Percentiles rank a stretch among this genome's conserved stretches.
phyloP scores from a whole-genome alignment of 2,888 invertebrate species.

The Leucozona laternaria region DNA sequence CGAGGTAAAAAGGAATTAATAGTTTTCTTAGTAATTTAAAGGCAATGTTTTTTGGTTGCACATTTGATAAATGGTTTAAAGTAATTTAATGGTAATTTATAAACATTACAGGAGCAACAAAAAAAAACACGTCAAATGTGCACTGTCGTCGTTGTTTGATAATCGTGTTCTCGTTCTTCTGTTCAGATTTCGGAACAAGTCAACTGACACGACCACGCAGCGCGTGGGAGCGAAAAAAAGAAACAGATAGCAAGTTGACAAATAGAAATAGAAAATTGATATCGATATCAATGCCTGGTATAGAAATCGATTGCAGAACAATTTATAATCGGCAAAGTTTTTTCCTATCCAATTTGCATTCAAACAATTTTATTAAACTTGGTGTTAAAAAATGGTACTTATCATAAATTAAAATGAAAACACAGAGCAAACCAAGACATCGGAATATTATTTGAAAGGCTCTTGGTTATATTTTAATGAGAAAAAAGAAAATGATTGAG shows the following conservation, averaged over 20 bases:
- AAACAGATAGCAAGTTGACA: slow-evolving; percentile 1
- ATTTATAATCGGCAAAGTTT: slow-evolving; percentile 28
- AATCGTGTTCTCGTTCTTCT: not conserved
- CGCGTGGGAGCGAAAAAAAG: slow-evolving; percentile 44
- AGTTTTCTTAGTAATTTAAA: slow-evolving; percentile 13
- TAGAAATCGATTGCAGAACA: slow-evolving; percentile 51
- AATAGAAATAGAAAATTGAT: not conserved
- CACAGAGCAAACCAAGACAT: not conserved
- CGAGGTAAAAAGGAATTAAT: slow-evolving; percentile 7
- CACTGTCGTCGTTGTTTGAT: slow-evolving; percentile 49
- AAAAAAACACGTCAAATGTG: slow-evolving; percentile 64
- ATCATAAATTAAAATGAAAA: not conserved
- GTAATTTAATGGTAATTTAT: slow-evolving; percentile 35
- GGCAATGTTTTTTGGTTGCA: not conserved
- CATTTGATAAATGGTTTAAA: slow-evolving; percentile 36
- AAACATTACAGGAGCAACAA: slow-evolving; percentile 53
- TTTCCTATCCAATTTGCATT: not conserved
- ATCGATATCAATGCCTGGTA: slow-evolving; percentile 48
- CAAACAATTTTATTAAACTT: not conserved
- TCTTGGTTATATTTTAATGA: not conserved
- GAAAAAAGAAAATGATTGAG: not conserved
- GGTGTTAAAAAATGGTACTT: not conserved
- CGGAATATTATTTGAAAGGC: not conserved
- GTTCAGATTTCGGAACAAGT: slow-evolving; percentile 17
- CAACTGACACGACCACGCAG: slow-evolving; percentile 49